A percentile compares a stretch with the other conserved stretches of the same genome.
phyloP scores from a whole-genome alignment of 30 jellyfish, hydroid and myxozoan genomes.

The Hydractinia echinata region DNA sequence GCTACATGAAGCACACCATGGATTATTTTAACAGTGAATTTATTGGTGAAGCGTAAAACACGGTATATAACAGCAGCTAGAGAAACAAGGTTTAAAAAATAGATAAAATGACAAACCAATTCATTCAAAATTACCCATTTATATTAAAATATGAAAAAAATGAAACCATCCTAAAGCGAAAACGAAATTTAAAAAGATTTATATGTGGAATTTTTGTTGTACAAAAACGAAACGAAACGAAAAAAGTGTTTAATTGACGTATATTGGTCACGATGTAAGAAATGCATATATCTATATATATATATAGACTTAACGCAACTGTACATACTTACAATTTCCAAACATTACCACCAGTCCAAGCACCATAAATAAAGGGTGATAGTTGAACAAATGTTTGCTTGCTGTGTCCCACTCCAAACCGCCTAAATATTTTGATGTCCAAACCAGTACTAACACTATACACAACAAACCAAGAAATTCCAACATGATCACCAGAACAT shows the following conservation, averaged over 20 bases:
- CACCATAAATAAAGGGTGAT: conserved; percentile 80
- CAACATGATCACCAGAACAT: conserved; percentile 38
- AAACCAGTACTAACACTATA: conserved; percentile 40
- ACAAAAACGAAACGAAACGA: too few relatives aligned
- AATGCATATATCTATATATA: not conserved
- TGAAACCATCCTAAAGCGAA: too few relatives aligned
- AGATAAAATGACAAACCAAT: not conserved
- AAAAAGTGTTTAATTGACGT: too few relatives aligned
- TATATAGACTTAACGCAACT: not conserved
- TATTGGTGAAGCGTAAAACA: conserved; percentile 52
- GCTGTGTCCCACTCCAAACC: conserved; percentile 92
- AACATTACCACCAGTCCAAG: conserved; percentile 68
- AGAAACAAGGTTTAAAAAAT: not conserved
- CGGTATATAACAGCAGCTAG: conserved; percentile 82
- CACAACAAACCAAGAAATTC: conserved; percentile 50
- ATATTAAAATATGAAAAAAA: too few relatives aligned
- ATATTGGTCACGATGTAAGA: too few relatives aligned
- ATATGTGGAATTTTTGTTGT: too few relatives aligned
- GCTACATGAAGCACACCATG: conserved; percentile 57
- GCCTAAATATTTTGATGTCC: conserved; percentile 77
- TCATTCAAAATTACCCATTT: too few relatives aligned
- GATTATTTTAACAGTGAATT: conserved; percentile 48
- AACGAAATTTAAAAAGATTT: too few relatives aligned
- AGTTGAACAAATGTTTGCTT: conserved; percentile 60
- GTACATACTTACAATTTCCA: conserved; percentile 66